These are phyloP conservation scores for Empis livida DNA, from an alignment of 2,888 invertebrate species.

Conservation along the genomic window DNA sequence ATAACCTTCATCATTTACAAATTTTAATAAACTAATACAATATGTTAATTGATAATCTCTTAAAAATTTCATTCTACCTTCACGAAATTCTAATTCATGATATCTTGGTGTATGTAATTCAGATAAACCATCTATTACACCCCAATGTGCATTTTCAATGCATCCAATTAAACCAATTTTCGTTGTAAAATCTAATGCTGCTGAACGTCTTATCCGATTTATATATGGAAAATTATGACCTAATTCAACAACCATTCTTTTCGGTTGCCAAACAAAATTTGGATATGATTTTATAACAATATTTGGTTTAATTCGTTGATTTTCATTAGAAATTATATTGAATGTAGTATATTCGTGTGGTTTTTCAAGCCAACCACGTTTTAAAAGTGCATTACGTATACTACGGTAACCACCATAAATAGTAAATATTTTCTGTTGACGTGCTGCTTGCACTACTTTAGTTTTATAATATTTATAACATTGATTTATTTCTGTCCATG, in stretches of 20 bases:
- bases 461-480: too few relatives aligned
- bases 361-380: slow-evolving; percentile 65
- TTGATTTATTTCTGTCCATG: too few relatives aligned
- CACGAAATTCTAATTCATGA: too few relatives aligned
- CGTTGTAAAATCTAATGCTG: slow-evolving; percentile 35
- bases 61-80: slow-evolving; percentile 15
- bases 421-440: background rate
- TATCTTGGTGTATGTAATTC: too few relatives aligned
- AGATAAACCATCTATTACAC: slow-evolving; percentile 16
- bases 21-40: slow-evolving; percentile 61
- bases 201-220: slow-evolving; percentile 25
- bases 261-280: slow-evolving; percentile 58
- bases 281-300: slow-evolving; percentile 49
- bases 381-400: slow-evolving; percentile 39
- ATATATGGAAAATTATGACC: slow-evolving; percentile 17
- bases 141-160: slow-evolving; percentile 28
- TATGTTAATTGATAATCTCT: slow-evolving; percentile 65
- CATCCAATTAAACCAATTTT: slow-evolving; percentile 38
- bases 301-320: slow-evolving; percentile 38
- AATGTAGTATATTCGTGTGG: slow-evolving; percentile 29
- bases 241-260: slow-evolving; percentile 7
- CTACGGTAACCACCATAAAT: slow-evolving; percentile 7
- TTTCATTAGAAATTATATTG: slow-evolving; percentile 26
- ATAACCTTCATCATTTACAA: slow-evolving; percentile 24
- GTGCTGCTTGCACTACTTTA: background rate